A percentile compares a stretch with the other conserved stretches of the same genome.
Evolutionary conservation across 2,113 vertebrate genomes (phyloP).

Genomic region (Litocranius walleri): DNA sequence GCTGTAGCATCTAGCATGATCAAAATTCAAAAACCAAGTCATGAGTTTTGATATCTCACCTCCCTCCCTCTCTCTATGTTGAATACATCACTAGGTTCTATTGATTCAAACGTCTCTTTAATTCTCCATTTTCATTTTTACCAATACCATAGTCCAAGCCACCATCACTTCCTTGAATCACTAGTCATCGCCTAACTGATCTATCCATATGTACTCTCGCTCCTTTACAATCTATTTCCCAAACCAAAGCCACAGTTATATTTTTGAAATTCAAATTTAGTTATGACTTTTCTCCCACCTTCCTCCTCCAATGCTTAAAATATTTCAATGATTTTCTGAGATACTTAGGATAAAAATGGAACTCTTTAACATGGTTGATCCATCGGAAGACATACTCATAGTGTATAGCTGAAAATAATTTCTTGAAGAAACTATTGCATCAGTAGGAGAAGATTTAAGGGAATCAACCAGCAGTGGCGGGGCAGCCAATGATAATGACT

Average conservation of each 20-base stretch:
- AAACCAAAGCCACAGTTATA: background rate
- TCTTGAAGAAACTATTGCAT: background rate
- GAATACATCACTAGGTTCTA: background rate
- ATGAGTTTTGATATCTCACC: background rate
- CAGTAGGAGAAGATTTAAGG: background rate
- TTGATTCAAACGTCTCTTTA: background rate
- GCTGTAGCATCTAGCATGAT: background rate
- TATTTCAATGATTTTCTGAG: constrained; percentile 3
- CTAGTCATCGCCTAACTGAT: background rate
- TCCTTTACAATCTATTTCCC: background rate
- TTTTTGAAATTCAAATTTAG: constrained; percentile 47
- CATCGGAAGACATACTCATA: background rate
- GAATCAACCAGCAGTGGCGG: background rate
- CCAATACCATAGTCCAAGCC: background rate
- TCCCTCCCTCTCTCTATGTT: background rate
- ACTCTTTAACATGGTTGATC: background rate
- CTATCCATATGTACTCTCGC: background rate
- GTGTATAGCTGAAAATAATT: constrained; percentile 4
- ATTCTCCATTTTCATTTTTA: background rate
- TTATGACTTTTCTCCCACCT: background rate
- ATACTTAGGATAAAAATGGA: constrained; percentile 26
- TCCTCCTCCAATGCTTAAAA: background rate
- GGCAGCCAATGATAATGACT: background rate
- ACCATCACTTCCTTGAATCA: background rate
- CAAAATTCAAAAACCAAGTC: background rate